These are phyloP conservation scores for Tricholaema leucomelas DNA, from an alignment of 2,113 vertebrate genomes.

Conservation along the genomic window DNA sequence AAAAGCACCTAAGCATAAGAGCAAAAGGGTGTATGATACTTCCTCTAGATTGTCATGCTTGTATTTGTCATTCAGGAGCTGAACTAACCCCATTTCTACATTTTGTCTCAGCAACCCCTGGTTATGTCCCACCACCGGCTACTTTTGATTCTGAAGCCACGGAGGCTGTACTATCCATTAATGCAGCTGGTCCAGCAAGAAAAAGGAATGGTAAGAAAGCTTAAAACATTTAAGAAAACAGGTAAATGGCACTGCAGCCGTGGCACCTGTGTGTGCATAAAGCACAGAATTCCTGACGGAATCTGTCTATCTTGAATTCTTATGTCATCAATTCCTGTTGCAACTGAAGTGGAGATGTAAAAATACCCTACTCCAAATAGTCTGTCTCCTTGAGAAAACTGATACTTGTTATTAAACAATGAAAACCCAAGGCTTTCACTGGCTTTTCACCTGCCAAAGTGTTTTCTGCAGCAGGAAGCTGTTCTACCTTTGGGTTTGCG, in stretches of 20 bases:
- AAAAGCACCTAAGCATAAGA: background rate
- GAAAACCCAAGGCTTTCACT: background rate
- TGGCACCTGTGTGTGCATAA: background rate
- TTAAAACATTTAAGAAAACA: background rate
- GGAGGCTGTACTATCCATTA: constrained; percentile 46
- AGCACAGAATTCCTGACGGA: background rate
- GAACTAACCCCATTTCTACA: background rate
- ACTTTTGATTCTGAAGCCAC: constrained; percentile 86
- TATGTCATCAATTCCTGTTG: background rate
- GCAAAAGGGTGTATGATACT: background rate
- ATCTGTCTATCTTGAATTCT: background rate
- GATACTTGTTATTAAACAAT: background rate
- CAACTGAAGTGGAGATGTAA: background rate
- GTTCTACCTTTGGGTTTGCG: background rate
- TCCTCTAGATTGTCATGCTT: background rate
- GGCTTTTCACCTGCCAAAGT: background rate
- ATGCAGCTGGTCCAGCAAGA: constrained; percentile 67
- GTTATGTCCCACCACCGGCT: constrained; percentile 86
- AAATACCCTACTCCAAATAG: background rate
- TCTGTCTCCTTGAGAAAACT: background rate
- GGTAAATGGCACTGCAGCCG: background rate
- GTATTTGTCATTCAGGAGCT: background rate
- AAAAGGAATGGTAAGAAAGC: constrained; percentile 77
- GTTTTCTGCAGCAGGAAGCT: background rate
- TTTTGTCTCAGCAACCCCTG: constrained; percentile 80